Evolutionary conservation across 1,140 invertebrate species (phyloP).

Genomic region (Drosophila littoralis): DNA sequence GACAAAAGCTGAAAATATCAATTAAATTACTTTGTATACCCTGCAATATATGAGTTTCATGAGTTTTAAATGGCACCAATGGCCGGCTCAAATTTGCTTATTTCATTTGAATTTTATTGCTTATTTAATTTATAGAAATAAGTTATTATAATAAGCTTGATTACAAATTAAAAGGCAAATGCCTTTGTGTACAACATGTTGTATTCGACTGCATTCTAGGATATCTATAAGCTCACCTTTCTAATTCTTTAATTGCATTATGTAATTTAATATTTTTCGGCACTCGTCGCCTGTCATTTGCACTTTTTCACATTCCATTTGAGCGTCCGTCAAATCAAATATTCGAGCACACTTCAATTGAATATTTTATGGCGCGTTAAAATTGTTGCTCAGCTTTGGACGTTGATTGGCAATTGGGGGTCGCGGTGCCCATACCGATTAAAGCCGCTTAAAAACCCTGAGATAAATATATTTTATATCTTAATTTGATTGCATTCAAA

Average conservation of each 20-base stretch:
- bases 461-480: constrained; percentile 42
- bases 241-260: not conserved
- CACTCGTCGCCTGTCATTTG: constrained; percentile 15
- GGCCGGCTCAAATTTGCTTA: too few species aligned
- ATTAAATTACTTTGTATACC: constrained; percentile 16
- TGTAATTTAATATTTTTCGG: not conserved
- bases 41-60: constrained; percentile 2
- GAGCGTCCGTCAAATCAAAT: constrained; percentile 29
- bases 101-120: too few species aligned
- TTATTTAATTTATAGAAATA: too few species aligned
- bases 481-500: constrained; percentile 71
- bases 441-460: constrained; percentile 4
- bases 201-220: not conserved
- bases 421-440: not conserved
- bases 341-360: constrained; percentile 23
- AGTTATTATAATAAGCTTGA: too few species aligned
- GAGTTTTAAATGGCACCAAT: not conserved
- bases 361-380: constrained; percentile 35
- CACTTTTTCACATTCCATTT: constrained; percentile 18
- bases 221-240: too few species aligned
- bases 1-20: constrained; percentile 9
- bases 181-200: too few species aligned
- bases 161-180: too few species aligned
- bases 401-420: too few species aligned
- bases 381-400: constrained; percentile 13